These are phyloP conservation scores for Oxystoma pomonae DNA, from an alignment of 2,888 invertebrate genomes.

Conservation along the genomic window DNA sequence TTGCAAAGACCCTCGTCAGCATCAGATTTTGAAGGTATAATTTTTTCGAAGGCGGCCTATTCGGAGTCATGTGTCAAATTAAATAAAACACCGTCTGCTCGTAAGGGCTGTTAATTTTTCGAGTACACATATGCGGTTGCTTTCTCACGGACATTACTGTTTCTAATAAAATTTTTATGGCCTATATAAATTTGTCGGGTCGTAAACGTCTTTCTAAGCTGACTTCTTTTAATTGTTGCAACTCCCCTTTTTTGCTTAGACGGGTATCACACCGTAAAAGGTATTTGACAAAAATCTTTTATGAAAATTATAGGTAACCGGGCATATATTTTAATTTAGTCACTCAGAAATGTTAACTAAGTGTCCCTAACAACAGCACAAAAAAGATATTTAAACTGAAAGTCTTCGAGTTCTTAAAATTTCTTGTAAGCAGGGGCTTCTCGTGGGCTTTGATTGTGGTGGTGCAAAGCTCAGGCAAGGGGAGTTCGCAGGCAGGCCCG, in stretches of 20 bases:
- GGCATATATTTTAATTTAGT: no score
- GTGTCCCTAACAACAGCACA: no score
- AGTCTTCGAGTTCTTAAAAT: no score
- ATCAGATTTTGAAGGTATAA: background rate
- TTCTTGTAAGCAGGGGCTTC: no score
- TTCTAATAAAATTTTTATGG: conserved; percentile 28
- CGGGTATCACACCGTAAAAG: no score
- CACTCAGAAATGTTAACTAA: no score
- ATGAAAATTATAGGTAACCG: no score
- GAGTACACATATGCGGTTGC: conserved; percentile 40
- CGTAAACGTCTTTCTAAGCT: conserved; percentile 19
- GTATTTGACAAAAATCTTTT: background rate
- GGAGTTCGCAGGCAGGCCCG: no score
- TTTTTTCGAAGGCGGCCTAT: background rate
- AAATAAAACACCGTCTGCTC: conserved; percentile 39
- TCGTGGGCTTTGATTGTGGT: no score
- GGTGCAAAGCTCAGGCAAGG: no score
- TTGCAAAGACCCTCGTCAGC: no score
- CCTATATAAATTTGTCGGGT: conserved; percentile 23
- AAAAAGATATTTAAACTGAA: no score
- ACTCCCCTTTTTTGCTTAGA: background rate
- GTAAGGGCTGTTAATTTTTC: conserved; percentile 40
- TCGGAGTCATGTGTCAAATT: conserved; percentile 45
- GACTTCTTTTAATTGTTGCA: conserved; percentile 4
- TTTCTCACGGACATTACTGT: conserved; percentile 47